Evolutionary conservation across 2,888 invertebrate species (phyloP), one percentile per base, ranked within the genome.

Genomic region (Drosophila emarginata): DNA sequence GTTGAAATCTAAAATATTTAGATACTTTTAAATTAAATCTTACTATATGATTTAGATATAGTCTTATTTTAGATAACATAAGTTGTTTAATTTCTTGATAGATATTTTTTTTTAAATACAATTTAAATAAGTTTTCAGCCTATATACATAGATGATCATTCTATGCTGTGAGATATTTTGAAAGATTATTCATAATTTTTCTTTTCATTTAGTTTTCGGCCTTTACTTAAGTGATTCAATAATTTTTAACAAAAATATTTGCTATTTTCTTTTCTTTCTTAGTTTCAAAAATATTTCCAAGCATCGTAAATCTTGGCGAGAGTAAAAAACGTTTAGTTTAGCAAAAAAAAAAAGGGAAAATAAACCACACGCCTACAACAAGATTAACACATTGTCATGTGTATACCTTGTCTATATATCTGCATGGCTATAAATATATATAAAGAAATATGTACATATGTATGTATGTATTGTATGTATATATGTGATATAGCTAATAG

Each of bases 131-230:
- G 18, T 18, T 45, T 45, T 45, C 11, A n/a, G 15, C 40, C 45
- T 9, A 9, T 3, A 45, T 9, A 37, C 4, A n/a, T n/a, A n/a
- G 36, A 36, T 36, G 36, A 36, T 36, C 37, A 39, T 39, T 9
- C 1, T 9, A 14, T 14, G n/a, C n/a, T 4, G 70, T 53, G 63
- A 58, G 40, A 53, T 59, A 18, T 57, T 71, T 54, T 15, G 14
- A 11, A 21, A 69, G 53, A 69, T 77, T 84, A 67, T 81, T 79
- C 79, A 81, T 84, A 79, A 74, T 72, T 37, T 65, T 37, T 64
- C 63, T 53, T 26, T 52, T 51, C 21, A 23, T 5, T 4, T 63
- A 39, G 18, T 45, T 45, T 21, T 69, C 64, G 52, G 70, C 28
- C 36, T 77, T 59, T 72, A 63, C 72, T 65, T 61, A 79, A 75